These are phyloP conservation scores for Sarcophilus harrisii DNA, from an alignment of 2,797 vertebrate species.

Conservation along the genomic window DNA sequence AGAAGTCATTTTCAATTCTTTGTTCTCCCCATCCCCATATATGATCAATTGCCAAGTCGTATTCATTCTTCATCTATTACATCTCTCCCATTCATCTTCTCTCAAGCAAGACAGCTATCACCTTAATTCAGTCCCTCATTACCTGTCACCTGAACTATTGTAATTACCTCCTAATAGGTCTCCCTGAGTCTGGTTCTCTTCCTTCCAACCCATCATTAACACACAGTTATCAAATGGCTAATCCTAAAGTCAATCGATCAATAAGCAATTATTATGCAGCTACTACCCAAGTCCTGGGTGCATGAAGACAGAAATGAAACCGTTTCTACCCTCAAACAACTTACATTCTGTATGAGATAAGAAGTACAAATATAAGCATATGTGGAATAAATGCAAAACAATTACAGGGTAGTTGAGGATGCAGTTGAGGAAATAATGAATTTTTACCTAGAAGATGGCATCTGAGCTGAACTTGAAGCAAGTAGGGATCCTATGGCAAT, in stretches of 20 bases:
- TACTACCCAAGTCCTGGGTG: background rate
- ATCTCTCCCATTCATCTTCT: background rate
- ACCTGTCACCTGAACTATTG: background rate
- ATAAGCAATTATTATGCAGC: background rate
- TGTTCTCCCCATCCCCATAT: too few relatives aligned
- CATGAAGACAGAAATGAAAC: background rate
- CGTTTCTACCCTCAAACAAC: background rate
- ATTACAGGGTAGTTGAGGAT: background rate
- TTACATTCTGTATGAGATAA: background rate
- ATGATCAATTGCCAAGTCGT: too few relatives aligned
- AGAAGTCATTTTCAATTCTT: too few relatives aligned
- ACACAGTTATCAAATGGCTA: background rate
- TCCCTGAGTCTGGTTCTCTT: background rate
- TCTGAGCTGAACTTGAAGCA: background rate
- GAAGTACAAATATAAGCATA: background rate
- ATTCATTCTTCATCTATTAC: background rate
- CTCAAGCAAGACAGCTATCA: background rate
- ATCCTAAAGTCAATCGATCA: background rate
- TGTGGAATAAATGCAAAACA: background rate
- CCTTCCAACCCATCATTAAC: background rate
- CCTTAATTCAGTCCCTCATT: background rate
- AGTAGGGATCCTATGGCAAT: too few relatives aligned
- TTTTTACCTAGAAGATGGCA: background rate
- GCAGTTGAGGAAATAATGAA: background rate
- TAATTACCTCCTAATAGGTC: background rate